A percentile compares a stretch with the other conserved stretches of the same genome.
Conservation (phyloP, 2,888 invertebrate genomes). For the Tineola bisselliella region DNA sequence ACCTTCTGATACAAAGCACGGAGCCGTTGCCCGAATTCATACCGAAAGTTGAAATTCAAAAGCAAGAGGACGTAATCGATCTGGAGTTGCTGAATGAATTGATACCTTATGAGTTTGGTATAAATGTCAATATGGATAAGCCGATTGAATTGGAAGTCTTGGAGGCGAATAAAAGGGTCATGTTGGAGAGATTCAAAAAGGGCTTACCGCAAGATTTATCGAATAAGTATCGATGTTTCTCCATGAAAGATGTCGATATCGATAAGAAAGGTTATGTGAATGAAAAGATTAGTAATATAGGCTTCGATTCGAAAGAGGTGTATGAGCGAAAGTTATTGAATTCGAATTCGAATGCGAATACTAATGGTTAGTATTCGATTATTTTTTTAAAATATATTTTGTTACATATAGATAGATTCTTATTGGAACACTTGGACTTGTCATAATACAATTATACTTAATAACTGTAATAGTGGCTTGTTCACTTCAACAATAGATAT, state of each 20-base stretch:
- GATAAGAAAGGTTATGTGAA: conserved; percentile 41
- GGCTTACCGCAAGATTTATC: too few species aligned
- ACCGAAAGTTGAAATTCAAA: conserved; percentile 19
- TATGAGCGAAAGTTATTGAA: conserved; percentile 34
- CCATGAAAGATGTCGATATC: conserved; percentile 56
- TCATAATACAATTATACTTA: too few species aligned
- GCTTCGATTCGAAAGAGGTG: conserved; percentile 40
- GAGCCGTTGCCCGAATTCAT: background rate
- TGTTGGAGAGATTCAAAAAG: background rate
- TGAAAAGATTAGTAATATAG: conserved; percentile 43
- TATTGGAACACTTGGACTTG: too few species aligned
- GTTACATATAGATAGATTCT: too few species aligned
- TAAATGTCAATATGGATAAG: conserved; percentile 23
- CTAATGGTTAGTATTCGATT: background rate
- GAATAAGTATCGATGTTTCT: conserved; percentile 32
- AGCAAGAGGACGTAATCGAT: background rate
- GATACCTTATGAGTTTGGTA: conserved; percentile 38
- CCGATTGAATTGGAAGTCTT: conserved; percentile 42
- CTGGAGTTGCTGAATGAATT: conserved; percentile 25
- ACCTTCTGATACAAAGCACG: conserved; percentile 32
- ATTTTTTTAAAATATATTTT: too few species aligned
- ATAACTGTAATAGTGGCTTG: too few species aligned
- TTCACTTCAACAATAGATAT: too few species aligned
- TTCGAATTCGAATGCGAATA: conserved; percentile 14
- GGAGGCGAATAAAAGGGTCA: conserved; percentile 42